Evolutionary conservation across 1,140 invertebrate species (phyloP).

Genomic region (Charaxes varanes): DNA sequence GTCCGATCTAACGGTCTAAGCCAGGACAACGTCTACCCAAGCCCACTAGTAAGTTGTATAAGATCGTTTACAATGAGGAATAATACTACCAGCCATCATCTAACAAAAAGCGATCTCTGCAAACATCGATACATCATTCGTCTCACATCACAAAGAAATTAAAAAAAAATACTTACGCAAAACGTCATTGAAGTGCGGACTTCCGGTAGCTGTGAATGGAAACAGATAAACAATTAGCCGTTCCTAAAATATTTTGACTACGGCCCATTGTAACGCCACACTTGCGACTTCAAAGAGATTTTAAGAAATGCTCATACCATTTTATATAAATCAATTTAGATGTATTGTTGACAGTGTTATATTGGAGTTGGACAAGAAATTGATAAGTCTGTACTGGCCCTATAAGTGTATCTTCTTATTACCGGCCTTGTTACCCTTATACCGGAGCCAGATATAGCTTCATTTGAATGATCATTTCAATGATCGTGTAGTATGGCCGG

Average conservation of each 20-base stretch:
- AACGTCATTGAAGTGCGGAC: slow-evolving; percentile 32
- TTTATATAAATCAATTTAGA: slow-evolving; percentile 2
- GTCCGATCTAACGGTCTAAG: too few relatives aligned
- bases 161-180: slow-evolving; percentile 26
- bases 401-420: too few relatives aligned
- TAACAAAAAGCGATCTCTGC: slow-evolving; percentile 1
- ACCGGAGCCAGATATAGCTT: too few relatives aligned
- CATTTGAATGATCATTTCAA: too few relatives aligned
- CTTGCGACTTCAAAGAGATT: slow-evolving; percentile 44
- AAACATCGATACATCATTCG: slow-evolving; percentile 29
- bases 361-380: too few relatives aligned
- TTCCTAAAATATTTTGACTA: slow-evolving; percentile 56
- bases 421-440: too few relatives aligned
- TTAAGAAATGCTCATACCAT: slow-evolving; percentile 27
- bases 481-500: too few relatives aligned
- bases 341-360: slow-evolving; percentile 23
- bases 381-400: too few relatives aligned
- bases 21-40: too few relatives aligned
- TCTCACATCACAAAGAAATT: slow-evolving; percentile 5
- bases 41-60: too few relatives aligned
- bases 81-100: too few relatives aligned
- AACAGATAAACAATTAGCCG: slow-evolving; percentile 42
- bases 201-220: slow-evolving; percentile 28
- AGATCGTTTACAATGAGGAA: too few relatives aligned
- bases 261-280: slow-evolving; percentile 36